These are phyloP conservation scores for Ametastegia equiseti DNA, from an alignment of 2,888 invertebrate species.

Conservation along the genomic window DNA sequence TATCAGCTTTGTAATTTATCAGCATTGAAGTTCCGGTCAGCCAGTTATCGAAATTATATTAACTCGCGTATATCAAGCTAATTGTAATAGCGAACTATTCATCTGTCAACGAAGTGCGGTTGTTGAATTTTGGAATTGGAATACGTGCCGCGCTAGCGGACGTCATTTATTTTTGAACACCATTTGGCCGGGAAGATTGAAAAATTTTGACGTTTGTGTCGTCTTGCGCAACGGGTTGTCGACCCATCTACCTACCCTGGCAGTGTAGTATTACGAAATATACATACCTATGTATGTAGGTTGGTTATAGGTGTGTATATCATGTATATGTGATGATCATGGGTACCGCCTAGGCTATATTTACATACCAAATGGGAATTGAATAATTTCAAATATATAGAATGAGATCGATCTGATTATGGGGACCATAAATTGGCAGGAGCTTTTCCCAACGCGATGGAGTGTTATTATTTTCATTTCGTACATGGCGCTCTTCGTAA, in stretches of 20 bases:
- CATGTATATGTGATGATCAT: not conserved
- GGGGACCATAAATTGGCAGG: slow-evolving; percentile 77
- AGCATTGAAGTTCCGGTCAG: not conserved
- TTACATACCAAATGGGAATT: not conserved
- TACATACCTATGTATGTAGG: not conserved
- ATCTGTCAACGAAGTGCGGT: not conserved
- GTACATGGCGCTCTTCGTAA: slow-evolving; percentile 93
- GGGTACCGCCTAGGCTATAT: not conserved
- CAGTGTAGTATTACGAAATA: not conserved
- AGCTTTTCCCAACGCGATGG: slow-evolving; percentile 90
- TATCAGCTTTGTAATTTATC: slow-evolving; percentile 1
- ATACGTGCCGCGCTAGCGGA: slow-evolving; percentile 23
- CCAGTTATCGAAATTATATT: not conserved
- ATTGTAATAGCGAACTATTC: not conserved
- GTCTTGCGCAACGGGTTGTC: slow-evolving; percentile 25
- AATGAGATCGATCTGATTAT: slow-evolving; percentile 57
- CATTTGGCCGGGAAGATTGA: slow-evolving; percentile 2
- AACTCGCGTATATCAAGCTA: not conserved
- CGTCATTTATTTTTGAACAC: not conserved
- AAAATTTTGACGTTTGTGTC: slow-evolving; percentile 24
- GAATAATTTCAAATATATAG: not conserved
- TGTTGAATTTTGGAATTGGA: not conserved
- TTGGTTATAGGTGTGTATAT: no score
- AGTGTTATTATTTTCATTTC: slow-evolving; percentile 89
- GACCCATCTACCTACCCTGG: no score